Evolutionary conservation across 2,113 vertebrate species (phyloP), one percentile per base, ranked within the genome.

Genomic region (Oplegnathus fasciatus): DNA sequence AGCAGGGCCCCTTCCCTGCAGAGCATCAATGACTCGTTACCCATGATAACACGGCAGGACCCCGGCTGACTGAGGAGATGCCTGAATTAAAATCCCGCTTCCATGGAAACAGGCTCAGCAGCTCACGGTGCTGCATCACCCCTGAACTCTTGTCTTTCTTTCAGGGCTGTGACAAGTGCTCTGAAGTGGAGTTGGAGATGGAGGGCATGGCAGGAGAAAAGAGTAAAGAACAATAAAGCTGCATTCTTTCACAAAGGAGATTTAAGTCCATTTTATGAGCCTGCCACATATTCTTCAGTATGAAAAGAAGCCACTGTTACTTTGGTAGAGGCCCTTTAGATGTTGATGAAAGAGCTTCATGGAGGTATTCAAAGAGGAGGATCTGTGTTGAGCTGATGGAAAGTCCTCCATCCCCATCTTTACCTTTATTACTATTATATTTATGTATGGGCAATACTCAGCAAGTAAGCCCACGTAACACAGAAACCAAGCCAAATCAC

Each of bases 311-410:
- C 94, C 94, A 93, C 87, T 92, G 93, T 86, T 93, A 91, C 91
- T 94, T 91, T 88, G 86, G 92, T 92, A 93, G 93, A 91, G 95
- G 92, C 57, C 75, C 93, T 95, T 96, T 94, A 96, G 91, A 92
- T 80, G 91, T 86, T 83, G 86, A 94, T 95, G 94, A 95, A 96
- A 95, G 91, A 89, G 93, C 87, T 92, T 94, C 94, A 94, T 85
- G 93, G 89, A 93, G 95, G 85, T 91, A 91, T 92, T 94, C 88
- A 94, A 96, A 95, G 69, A 60, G 55, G 74, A 86, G 54, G 73
- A 81, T 83, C 84, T 42, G 68, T 17, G 79, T 20, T 78, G 73
- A 86, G 86, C 84, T 83, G 73, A 75, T 82, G 80, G 72, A 89
- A 89, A 89, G 55, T 64, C 75, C 58, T 81, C 67, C 26, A 67